Evolutionary conservation across 2,888 invertebrate species (phyloP).

Genomic region (Drosophila leonis): DNA sequence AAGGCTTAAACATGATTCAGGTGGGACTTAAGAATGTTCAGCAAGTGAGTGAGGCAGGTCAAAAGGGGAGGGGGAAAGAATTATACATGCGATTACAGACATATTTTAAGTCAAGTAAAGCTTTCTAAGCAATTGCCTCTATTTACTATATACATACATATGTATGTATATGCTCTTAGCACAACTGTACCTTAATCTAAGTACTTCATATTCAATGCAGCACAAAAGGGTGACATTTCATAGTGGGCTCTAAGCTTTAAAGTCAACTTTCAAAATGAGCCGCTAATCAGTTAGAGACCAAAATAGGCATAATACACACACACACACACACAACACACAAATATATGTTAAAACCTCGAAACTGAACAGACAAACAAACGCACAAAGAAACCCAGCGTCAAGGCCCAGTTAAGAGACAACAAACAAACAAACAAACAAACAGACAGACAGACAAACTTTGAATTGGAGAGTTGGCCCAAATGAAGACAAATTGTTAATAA

Average conservation of each 20-base stretch:
- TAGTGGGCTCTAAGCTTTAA: slow-evolving; percentile 16
- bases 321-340: neutral
- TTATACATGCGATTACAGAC: too few species aligned
- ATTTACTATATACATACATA: too few species aligned
- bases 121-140: neutral
- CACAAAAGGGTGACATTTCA: slow-evolving; percentile 4
- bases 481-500: slow-evolving; percentile 79
- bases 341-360: slow-evolving; percentile 17
- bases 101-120: neutral
- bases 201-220: neutral
- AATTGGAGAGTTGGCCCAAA: slow-evolving; percentile 66
- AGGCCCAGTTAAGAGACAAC: slow-evolving; percentile 75
- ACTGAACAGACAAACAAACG: slow-evolving; percentile 25
- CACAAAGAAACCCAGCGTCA: slow-evolving; percentile 56
- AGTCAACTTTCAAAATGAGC: slow-evolving; percentile 67
- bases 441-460: slow-evolving; percentile 38
- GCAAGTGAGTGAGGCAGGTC: neutral
- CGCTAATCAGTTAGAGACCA: slow-evolving; percentile 60
- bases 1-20: slow-evolving; percentile 2
- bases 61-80: too few species aligned
- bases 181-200: slow-evolving; percentile 29
- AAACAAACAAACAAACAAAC: slow-evolving; percentile 29
- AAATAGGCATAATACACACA: slow-evolving; percentile 9
- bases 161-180: neutral
- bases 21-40: neutral